These are phyloP conservation scores for Imbricaverruca yamaguchii DNA, from an alignment of 2,888 invertebrate genomes.

Conservation along the genomic window DNA sequence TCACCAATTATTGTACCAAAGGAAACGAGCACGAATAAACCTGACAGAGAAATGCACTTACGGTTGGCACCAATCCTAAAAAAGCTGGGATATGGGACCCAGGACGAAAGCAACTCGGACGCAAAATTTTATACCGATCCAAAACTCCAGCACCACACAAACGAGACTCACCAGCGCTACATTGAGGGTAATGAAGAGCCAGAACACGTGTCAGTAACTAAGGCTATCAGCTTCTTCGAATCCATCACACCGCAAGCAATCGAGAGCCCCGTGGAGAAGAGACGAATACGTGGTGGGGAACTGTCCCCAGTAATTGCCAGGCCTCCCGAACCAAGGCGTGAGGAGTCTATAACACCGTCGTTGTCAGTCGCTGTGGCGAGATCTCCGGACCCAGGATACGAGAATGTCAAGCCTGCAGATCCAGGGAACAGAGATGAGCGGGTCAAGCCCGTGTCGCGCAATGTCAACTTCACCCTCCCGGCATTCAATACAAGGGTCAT, in stretches of 20 bases:
- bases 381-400: background rate
- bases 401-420: background rate
- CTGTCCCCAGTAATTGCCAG: background rate
- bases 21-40: background rate
- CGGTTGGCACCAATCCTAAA: background rate
- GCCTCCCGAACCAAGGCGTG: background rate
- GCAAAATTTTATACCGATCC: background rate
- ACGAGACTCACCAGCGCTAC: no score
- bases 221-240: background rate
- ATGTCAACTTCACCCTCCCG: background rate
- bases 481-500: background rate
- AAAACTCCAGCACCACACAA: background rate
- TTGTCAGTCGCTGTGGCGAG: background rate
- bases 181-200: background rate
- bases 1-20: background rate
- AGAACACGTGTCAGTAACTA: background rate
- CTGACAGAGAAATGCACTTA: background rate
- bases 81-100: background rate
- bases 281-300: background rate
- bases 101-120: background rate
- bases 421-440: background rate
- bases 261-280: background rate
- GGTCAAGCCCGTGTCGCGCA: background rate
- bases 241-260: background rate
- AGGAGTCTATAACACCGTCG: background rate